Conservation (phyloP, 2,888 invertebrate species). For the Drosophila nr. perissopoda region DNA sequence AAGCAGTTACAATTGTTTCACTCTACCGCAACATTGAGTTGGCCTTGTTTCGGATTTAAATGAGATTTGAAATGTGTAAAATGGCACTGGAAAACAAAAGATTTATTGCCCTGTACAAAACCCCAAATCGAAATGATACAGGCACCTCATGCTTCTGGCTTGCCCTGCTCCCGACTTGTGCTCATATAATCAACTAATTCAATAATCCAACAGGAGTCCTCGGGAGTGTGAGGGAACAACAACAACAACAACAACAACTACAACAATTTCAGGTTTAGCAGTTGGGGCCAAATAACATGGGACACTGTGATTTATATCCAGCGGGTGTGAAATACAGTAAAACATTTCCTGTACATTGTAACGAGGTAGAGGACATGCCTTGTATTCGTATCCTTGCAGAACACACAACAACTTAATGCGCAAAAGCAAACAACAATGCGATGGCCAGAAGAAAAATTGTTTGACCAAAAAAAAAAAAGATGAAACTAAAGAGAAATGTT, state of each 20-base stretch:
- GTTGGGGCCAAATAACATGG: slow-evolving; percentile 49
- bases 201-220: slow-evolving; percentile 64
- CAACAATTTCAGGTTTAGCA: slow-evolving; percentile 25
- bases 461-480: slow-evolving; percentile 46
- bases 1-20: slow-evolving; percentile 39
- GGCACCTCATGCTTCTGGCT: slow-evolving; percentile 13
- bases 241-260: slow-evolving; percentile 3
- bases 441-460: slow-evolving; percentile 54
- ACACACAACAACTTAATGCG: slow-evolving; percentile 71
- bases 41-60: slow-evolving; percentile 67
- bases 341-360: slow-evolving; percentile 59
- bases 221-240: not conserved
- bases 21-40: slow-evolving; percentile 61
- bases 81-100: slow-evolving; percentile 53
- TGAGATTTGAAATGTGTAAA: slow-evolving; percentile 63
- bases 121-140: slow-evolving; percentile 48
- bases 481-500: slow-evolving; percentile 51
- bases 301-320: slow-evolving; percentile 76
- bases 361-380: slow-evolving; percentile 35
- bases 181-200: slow-evolving; percentile 75
- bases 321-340: slow-evolving; percentile 67
- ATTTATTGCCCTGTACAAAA: slow-evolving; percentile 61
- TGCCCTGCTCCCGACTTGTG: slow-evolving; percentile 7
- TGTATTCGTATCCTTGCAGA: slow-evolving; percentile 45
- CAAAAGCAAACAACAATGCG: slow-evolving; percentile 62